These are phyloP conservation scores for Carposina sasakii DNA, from an alignment of 1,140 invertebrate species.

Conservation along the genomic window DNA sequence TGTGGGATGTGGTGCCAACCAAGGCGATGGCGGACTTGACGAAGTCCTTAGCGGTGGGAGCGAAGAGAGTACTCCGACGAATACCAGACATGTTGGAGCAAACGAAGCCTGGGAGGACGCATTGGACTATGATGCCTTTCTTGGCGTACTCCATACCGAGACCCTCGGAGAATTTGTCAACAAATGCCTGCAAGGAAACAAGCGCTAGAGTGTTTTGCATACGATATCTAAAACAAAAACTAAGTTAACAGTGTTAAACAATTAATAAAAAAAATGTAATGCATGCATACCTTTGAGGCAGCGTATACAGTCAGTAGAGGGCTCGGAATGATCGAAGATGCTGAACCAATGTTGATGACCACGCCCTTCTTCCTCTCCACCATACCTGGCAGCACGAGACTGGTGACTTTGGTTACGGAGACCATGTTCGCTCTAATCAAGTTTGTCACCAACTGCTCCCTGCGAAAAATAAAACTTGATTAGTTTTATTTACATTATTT, in stretches of 20 bases:
- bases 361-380: conserved; percentile 87
- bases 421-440: conserved; percentile 83
- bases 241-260: neutral
- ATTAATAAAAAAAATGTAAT: conserved; percentile 9
- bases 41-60: conserved; percentile 84
- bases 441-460: conserved; percentile 70
- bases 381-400: conserved; percentile 92
- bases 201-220: conserved; percentile 6
- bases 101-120: conserved; percentile 90
- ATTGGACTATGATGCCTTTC: conserved; percentile 88
- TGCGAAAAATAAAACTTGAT: conserved; percentile 26
- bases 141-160: conserved; percentile 84
- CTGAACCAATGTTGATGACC: conserved; percentile 94
- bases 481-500: too few relatives aligned
- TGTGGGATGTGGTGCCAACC: conserved; percentile 81
- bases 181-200: conserved; percentile 78
- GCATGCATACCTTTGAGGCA: conserved; percentile 84
- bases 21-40: conserved; percentile 85
- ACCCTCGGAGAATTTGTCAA: conserved; percentile 88
- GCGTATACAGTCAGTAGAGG: conserved; percentile 91
- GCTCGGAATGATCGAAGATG: conserved; percentile 83
- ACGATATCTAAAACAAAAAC: too few relatives aligned
- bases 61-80: conserved; percentile 83
- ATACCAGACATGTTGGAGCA: conserved; percentile 94
- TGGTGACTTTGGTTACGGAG: conserved; percentile 87